A percentile compares a stretch with the other conserved stretches of the same genome.
Conservation (phyloP, 92 coral and sea anemone genomes). For the Umimayanthus chanpuru region DNA sequence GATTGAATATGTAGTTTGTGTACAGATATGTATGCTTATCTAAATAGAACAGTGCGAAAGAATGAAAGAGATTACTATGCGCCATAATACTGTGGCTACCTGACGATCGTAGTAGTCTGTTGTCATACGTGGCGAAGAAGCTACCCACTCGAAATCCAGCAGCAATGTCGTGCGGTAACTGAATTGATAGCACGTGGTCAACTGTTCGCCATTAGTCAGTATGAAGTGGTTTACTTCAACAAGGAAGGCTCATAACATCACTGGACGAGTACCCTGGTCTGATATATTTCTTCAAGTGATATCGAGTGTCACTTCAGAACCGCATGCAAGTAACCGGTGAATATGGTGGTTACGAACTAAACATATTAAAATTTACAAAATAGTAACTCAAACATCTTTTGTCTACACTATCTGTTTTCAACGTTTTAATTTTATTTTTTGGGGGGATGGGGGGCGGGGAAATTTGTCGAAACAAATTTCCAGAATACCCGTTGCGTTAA, state of each 20-base stretch:
- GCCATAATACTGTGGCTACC: not conserved
- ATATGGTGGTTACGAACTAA: no score
- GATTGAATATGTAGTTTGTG: not conserved
- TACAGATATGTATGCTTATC: not conserved
- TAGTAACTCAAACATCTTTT: not conserved
- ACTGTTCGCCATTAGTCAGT: not conserved
- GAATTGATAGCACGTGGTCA: conserved; percentile 18
- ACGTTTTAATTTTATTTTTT: not conserved
- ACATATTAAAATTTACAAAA: not conserved
- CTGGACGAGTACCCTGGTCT: not conserved
- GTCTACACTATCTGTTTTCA: not conserved
- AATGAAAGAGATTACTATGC: not conserved
- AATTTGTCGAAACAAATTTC: not conserved
- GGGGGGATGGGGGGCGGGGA: not conserved
- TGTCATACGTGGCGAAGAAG: not conserved
- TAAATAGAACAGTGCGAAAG: not conserved
- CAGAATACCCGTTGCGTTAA: not conserved
- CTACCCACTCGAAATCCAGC: not conserved
- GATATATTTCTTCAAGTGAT: not conserved
- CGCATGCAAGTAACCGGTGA: not conserved
- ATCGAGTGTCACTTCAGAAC: not conserved
- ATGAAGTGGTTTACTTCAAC: conserved; percentile 1
- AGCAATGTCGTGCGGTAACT: not conserved
- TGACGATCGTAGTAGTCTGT: not conserved
- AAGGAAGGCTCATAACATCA: not conserved